phyloP scores from a whole-genome alignment of 2,797 vertebrate species.

The Pachyuromys duprasi region DNA sequence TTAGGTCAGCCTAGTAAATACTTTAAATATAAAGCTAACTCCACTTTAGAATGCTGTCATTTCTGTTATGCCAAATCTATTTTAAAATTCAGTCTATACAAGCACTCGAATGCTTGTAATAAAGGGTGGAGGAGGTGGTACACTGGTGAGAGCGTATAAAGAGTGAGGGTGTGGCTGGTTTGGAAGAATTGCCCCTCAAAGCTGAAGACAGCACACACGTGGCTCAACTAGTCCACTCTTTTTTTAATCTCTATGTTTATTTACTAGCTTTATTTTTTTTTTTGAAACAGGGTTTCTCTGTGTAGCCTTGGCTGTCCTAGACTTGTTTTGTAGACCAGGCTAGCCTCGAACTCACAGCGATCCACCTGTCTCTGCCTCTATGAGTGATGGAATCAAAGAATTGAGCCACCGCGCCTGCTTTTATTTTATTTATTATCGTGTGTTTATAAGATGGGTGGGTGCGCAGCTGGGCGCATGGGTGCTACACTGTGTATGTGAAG shows the following conservation, averaged over 20 bases:
- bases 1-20: neutral
- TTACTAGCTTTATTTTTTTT: no score
- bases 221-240: neutral
- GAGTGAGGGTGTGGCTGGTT: neutral
- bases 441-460: neutral
- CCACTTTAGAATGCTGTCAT: neutral
- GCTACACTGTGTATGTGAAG: neutral
- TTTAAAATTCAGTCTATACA: constrained; percentile 7
- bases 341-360: no score
- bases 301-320: no score
- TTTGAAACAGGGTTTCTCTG: no score
- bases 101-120: neutral
- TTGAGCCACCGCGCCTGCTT: no score
- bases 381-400: no score
- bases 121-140: neutral
- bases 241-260: neutral
- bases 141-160: constrained; percentile 14
- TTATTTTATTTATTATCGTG: neutral
- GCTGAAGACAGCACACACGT: neutral
- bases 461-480: neutral
- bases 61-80: neutral
- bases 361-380: no score
- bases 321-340: no score
- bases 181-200: neutral
- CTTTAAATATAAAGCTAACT: neutral